These are phyloP conservation scores for Cancer borealis DNA, from an alignment of 2,888 invertebrate species.

Conservation along the genomic window DNA sequence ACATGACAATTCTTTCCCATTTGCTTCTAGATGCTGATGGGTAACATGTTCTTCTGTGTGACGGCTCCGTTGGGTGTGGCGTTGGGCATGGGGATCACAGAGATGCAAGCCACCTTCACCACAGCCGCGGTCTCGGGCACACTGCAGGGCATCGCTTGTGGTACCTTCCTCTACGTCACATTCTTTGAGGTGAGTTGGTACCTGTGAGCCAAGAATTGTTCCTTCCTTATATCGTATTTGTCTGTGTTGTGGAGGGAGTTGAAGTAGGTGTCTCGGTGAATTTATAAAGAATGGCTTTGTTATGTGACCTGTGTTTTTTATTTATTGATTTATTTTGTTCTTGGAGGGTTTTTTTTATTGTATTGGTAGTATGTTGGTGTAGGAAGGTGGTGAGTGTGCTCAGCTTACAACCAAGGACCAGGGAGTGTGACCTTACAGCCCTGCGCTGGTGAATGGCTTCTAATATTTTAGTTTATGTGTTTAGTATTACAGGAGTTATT, in stretches of 20 bases:
- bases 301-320: no score
- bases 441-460: neutral
- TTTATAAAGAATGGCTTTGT: neutral
- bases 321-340: no score
- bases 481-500: neutral
- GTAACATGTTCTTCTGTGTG: conserved; percentile 80
- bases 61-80: conserved; percentile 82
- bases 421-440: neutral
- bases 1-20: neutral
- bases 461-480: neutral
- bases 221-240: neutral
- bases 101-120: conserved; percentile 76
- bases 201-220: neutral
- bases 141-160: conserved; percentile 83
- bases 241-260: neutral
- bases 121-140: conserved; percentile 80
- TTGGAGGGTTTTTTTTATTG: no score
- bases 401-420: no score
- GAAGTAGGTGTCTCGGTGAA: neutral
- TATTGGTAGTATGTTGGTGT: no score
- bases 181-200: conserved; percentile 81
- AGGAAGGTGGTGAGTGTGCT: no score
- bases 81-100: conserved; percentile 81
- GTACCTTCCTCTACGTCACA: conserved; percentile 84
- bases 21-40: conserved; percentile 69